Evolutionary conservation across 2,113 vertebrate genomes (phyloP).

Genomic region (Lophotis ruficrista): DNA sequence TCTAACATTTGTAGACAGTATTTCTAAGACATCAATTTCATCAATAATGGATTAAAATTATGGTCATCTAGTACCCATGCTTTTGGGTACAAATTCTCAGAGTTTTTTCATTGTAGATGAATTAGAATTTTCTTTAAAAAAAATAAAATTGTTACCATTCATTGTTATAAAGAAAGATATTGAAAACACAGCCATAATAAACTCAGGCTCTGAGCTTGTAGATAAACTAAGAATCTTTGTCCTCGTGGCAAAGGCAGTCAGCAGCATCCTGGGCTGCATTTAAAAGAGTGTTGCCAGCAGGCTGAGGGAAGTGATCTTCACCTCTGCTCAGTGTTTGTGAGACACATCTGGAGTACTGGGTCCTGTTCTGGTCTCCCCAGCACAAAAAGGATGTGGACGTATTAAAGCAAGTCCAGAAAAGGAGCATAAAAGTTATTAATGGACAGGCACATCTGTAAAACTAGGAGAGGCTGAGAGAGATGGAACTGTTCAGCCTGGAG

Average conservation of each 20-base stretch:
- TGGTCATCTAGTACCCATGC: no score
- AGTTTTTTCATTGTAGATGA: background rate
- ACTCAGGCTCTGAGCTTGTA: background rate
- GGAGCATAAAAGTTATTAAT: background rate
- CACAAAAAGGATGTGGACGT: background rate
- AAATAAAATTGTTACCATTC: background rate
- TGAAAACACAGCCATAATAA: background rate
- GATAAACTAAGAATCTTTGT: background rate
- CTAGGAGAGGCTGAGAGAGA: background rate
- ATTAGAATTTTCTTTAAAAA: background rate
- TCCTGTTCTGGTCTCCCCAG: background rate
- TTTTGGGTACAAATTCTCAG: background rate
- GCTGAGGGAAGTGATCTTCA: background rate
- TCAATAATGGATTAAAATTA: background rate
- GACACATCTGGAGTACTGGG: background rate
- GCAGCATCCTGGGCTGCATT: background rate
- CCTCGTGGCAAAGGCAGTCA: background rate
- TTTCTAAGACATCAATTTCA: background rate
- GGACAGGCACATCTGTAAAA: background rate
- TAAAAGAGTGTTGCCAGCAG: background rate
- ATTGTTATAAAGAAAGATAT: background rate
- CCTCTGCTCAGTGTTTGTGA: background rate
- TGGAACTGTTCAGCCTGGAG: background rate
- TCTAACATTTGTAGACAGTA: background rate
- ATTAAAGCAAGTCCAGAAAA: background rate